These are phyloP conservation scores for Neodontobutis hainanensis DNA, from an alignment of 2,113 vertebrate genomes.

Conservation along the genomic window DNA sequence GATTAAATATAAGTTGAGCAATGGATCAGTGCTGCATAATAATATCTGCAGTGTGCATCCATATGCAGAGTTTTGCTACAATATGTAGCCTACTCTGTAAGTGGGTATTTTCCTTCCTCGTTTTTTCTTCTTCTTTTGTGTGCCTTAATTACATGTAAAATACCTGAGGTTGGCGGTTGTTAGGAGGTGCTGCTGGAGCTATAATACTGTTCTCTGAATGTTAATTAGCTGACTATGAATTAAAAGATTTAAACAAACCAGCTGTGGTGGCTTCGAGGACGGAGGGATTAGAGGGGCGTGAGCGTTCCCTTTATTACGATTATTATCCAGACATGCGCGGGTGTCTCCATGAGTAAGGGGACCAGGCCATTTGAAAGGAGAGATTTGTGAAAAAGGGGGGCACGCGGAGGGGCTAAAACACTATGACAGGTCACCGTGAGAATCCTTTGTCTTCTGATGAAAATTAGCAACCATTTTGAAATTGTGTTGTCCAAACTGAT, in stretches of 20 bases:
- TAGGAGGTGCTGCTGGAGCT: constrained; percentile 63
- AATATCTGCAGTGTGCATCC: constrained; percentile 37
- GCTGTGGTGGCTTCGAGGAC: constrained; percentile 77
- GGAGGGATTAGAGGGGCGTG: constrained; percentile 80
- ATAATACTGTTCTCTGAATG: constrained; percentile 71
- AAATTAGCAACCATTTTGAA: constrained; percentile 79
- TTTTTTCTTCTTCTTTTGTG: constrained; percentile 32
- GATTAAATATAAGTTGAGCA: constrained; percentile 60
- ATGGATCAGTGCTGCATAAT: constrained; percentile 57
- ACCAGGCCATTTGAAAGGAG: constrained; percentile 52
- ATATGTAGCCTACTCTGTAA: constrained; percentile 41
- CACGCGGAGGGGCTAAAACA: constrained; percentile 8
- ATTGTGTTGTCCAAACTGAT: constrained; percentile 77
- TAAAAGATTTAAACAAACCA: constrained; percentile 80
- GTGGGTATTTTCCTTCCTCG: constrained; percentile 54
- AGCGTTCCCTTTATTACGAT: constrained; percentile 77
- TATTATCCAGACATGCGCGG: constrained; percentile 78
- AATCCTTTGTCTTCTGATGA: constrained; percentile 38
- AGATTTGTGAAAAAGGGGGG: constrained; percentile 34
- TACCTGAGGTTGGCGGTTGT: constrained; percentile 70
- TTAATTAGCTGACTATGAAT: constrained; percentile 81
- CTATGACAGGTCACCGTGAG: background rate
- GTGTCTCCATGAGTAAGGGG: constrained; percentile 70
- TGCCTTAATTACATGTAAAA: constrained; percentile 77
- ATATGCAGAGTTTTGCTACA: constrained; percentile 30